phyloP scores from a whole-genome alignment of 2,797 vertebrate species.

The Champsocephalus esox region DNA sequence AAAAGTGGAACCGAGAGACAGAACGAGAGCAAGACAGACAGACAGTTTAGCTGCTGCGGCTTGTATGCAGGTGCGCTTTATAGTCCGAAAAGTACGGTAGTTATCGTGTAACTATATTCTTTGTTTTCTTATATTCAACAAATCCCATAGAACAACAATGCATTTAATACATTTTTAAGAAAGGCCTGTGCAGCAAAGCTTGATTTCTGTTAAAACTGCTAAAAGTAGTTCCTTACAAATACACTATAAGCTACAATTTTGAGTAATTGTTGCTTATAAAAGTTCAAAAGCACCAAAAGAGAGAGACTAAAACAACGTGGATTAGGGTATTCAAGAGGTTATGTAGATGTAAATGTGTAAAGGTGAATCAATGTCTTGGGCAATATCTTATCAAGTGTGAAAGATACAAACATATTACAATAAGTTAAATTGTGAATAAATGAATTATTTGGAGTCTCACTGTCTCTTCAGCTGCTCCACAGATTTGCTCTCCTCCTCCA shows the following conservation, averaged over 20 bases:
- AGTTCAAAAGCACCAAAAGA: not conserved
- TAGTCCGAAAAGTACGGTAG: no score
- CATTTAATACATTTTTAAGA: not conserved
- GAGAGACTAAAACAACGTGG: not conserved
- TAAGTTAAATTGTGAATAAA: not conserved
- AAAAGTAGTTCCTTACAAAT: no score
- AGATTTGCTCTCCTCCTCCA: constrained; percentile 97
- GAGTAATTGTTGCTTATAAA: no score
- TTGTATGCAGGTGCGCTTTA: no score
- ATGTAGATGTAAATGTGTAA: not conserved
- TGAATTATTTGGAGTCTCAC: constrained; percentile 83
- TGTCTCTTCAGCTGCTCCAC: constrained; percentile 99
- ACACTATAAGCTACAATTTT: no score
- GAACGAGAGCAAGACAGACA: no score
- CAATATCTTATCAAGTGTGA: no score
- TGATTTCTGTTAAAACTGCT: no score
- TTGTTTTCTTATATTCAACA: not conserved
- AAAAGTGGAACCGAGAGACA: no score
- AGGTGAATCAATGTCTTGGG: not conserved
- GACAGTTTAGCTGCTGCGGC: no score
- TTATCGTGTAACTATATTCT: not conserved
- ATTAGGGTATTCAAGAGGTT: not conserved
- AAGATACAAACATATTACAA: not conserved
- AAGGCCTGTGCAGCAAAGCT: no score
- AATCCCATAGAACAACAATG: constrained; percentile 1